Evolutionary conservation across 2,797 vertebrate genomes (phyloP).

Genomic region (Rhynchotus rufescens): DNA sequence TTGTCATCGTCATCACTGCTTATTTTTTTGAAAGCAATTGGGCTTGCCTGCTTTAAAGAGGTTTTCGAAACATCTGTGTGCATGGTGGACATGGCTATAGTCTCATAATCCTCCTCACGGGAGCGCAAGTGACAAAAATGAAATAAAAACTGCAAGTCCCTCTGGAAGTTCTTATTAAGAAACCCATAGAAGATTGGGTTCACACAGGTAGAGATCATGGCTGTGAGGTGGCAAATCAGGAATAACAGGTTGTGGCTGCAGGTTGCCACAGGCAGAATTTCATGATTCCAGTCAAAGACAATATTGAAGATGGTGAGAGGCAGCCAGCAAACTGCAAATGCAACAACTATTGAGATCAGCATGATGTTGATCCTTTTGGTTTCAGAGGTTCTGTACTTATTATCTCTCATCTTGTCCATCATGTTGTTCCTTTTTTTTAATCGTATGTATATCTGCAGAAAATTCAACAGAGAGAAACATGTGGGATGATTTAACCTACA

Average conservation of each 20-base stretch:
- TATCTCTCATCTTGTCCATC: constrained; percentile 90
- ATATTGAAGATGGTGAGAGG: constrained; percentile 90
- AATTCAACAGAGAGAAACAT: constrained; percentile 44
- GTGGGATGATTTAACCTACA: not conserved
- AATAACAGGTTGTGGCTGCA: constrained; percentile 89
- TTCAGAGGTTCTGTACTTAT: constrained; percentile 86
- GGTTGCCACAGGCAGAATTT: constrained; percentile 80
- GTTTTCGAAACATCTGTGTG: constrained; percentile 89
- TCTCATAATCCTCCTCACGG: constrained; percentile 87
- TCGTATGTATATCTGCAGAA: constrained; percentile 85
- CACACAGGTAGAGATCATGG: constrained; percentile 90
- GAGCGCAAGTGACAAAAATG: constrained; percentile 86
- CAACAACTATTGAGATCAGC: constrained; percentile 89
- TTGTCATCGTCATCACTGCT: constrained; percentile 73
- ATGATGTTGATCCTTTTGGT: constrained; percentile 88
- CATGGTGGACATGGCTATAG: constrained; percentile 91
- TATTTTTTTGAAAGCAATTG: constrained; percentile 79
- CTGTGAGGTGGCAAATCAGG: constrained; percentile 88
- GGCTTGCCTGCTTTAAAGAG: constrained; percentile 85
- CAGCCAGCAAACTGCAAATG: constrained; percentile 89
- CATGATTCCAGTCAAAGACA: constrained; percentile 88
- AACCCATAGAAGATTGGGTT: constrained; percentile 91
- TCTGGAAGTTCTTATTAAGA: constrained; percentile 91
- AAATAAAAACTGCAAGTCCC: constrained; percentile 86
- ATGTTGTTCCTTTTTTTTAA: constrained; percentile 85